Evolutionary conservation across 2,113 vertebrate species (phyloP).

Genomic region (Scomber scombrus): DNA sequence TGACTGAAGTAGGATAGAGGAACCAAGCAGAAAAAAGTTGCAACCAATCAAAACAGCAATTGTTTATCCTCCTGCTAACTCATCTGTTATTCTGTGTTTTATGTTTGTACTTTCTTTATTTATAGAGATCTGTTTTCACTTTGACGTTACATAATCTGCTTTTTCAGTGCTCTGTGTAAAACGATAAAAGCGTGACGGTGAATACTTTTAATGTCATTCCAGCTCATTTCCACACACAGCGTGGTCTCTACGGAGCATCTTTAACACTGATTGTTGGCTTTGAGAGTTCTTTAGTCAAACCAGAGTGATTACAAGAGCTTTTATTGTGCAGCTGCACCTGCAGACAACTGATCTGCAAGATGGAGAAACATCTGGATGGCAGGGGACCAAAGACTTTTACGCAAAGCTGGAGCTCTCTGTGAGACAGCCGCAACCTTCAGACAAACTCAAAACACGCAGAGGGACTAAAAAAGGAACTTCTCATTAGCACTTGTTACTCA

Average conservation of each 20-base stretch:
- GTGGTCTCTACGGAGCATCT: conserved; percentile 8
- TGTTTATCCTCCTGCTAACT: conserved; percentile 5
- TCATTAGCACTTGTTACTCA: conserved; percentile 12
- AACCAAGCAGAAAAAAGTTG: conserved; percentile 10
- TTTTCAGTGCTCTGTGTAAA: conserved; percentile 2
- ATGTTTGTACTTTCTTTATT: neutral
- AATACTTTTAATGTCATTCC: conserved; percentile 9
- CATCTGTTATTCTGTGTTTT: neutral
- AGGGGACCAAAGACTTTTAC: conserved; percentile 20
- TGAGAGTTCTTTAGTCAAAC: conserved; percentile 11
- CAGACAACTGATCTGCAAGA: conserved; percentile 25
- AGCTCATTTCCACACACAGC: conserved; percentile 23
- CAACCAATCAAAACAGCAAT: neutral
- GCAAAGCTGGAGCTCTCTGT: conserved; percentile 10
- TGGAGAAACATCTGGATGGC: conserved; percentile 54
- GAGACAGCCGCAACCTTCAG: conserved; percentile 24
- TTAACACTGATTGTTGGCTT: conserved; percentile 17
- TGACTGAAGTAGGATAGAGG: neutral
- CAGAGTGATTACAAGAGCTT: neutral
- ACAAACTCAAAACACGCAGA: conserved; percentile 26
- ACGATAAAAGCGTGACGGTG: neutral
- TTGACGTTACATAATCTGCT: neutral
- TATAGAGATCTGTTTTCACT: conserved; percentile 10
- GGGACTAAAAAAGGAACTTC: conserved; percentile 6
- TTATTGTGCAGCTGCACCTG: conserved; percentile 46